Percentiles rank a stretch among this genome's conserved stretches.
These are phyloP conservation scores for Lithodes maja DNA, from an alignment of 2,888 invertebrate species.

Conservation along the genomic window DNA sequence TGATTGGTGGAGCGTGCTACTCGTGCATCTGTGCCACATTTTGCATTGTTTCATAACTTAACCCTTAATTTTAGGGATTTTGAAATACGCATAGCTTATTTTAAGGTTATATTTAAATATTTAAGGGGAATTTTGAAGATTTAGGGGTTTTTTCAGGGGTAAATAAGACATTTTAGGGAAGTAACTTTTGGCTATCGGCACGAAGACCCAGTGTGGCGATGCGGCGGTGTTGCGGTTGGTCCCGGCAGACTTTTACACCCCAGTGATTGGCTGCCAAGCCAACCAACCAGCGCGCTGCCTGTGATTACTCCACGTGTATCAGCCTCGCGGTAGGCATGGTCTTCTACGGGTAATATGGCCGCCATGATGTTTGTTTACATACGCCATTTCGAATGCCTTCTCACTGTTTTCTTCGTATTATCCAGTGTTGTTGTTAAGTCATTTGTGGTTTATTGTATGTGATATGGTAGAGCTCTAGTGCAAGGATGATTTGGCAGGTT, in stretches of 20 bases:
- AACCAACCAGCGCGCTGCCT: not conserved
- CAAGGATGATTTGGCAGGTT: too few species aligned
- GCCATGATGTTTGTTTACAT: too few species aligned
- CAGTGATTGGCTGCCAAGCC: not conserved
- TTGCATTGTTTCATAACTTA: not conserved
- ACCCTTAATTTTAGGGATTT: not conserved
- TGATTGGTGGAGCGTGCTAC: constrained; percentile 3
- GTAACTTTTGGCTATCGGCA: not conserved
- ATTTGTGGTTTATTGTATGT: too few species aligned
- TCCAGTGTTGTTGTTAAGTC: too few species aligned
- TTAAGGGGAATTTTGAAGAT: not conserved
- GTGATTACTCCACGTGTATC: not conserved
- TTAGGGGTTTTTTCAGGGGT: not conserved
- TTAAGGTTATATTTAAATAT: not conserved
- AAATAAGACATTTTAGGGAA: not conserved
- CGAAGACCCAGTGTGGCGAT: not conserved
- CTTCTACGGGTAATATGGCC: too few species aligned
- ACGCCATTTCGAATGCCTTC: too few species aligned
- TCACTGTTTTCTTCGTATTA: too few species aligned
- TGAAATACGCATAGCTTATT: not conserved
- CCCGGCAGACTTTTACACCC: not conserved
- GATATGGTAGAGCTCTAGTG: too few species aligned
- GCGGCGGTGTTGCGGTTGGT: constrained; percentile 5
- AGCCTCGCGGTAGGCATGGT: not conserved
- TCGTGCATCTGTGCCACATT: not conserved